A percentile compares a stretch with the other conserved stretches of the same genome.
These are phyloP conservation scores for Phoenicopterus ruber DNA, from an alignment of 2,113 vertebrate genomes.

Conservation along the genomic window DNA sequence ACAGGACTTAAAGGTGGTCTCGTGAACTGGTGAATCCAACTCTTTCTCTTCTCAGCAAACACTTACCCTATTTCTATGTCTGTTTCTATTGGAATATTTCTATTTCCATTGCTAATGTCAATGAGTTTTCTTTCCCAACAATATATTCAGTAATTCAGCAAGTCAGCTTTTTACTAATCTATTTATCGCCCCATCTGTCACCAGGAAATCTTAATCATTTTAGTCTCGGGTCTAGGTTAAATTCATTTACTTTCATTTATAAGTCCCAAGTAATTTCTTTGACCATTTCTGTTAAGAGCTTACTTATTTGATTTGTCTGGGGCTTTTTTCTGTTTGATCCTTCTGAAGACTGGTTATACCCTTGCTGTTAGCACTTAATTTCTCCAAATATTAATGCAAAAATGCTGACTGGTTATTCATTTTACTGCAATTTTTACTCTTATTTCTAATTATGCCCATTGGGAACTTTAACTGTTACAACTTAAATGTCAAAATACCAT, in stretches of 20 bases:
- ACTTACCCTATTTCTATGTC: neutral
- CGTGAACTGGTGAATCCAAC: neutral
- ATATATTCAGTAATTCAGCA: neutral
- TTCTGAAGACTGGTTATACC: neutral
- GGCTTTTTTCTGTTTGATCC: neutral
- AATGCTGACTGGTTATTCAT: neutral
- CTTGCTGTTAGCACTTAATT: neutral
- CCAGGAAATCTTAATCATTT: neutral
- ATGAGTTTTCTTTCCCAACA: neutral
- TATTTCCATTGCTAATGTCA: neutral
- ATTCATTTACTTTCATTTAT: neutral
- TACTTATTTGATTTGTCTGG: neutral
- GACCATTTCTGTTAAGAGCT: neutral
- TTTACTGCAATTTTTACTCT: neutral
- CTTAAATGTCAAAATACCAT: neutral
- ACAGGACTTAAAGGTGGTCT: neutral
- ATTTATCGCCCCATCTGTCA: neutral
- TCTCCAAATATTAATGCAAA: neutral
- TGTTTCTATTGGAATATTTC: too few species aligned
- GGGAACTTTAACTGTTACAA: neutral
- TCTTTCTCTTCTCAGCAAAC: neutral
- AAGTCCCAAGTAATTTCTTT: neutral
- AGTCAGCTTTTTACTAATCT: neutral
- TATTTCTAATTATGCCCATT: neutral
- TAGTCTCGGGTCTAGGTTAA: neutral